Percentiles rank a stretch among this genome's conserved stretches.
These are phyloP conservation scores for Crotalus tigris DNA, from an alignment of 2,113 vertebrate genomes.

Conservation along the genomic window DNA sequence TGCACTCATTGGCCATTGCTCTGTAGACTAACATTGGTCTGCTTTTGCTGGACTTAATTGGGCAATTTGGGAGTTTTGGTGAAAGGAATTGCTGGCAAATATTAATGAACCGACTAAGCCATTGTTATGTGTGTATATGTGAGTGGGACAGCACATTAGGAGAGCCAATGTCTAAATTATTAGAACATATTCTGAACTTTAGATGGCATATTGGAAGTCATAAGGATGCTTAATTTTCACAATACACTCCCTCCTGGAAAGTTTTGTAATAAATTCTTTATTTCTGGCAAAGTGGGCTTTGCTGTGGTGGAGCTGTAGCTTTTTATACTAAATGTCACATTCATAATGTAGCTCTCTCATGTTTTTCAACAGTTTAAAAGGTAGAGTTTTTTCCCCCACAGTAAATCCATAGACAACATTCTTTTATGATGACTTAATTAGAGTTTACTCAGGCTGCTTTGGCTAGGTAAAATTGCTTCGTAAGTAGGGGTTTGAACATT, in stretches of 20 bases:
- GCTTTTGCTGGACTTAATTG: not conserved
- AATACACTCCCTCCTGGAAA: not conserved
- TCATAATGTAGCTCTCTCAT: not conserved
- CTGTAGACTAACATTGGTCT: not conserved
- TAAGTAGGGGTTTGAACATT: not conserved
- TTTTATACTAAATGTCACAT: not conserved
- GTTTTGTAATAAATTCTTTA: constrained; percentile 1
- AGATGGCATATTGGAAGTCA: not conserved
- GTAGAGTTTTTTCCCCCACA: not conserved
- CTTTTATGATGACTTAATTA: constrained; percentile 17
- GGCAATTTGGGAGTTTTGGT: not conserved
- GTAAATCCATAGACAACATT: not conserved
- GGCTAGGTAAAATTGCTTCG: constrained; percentile 4
- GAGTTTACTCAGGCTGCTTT: not conserved
- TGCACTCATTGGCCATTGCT: not conserved
- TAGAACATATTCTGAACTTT: not conserved
- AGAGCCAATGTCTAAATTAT: not conserved
- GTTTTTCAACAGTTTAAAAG: not conserved
- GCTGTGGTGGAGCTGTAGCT: not conserved
- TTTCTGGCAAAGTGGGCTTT: not conserved
- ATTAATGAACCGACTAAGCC: not conserved
- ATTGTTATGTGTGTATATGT: not conserved
- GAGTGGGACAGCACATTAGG: not conserved
- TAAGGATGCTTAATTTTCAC: not conserved
- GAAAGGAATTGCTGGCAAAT: not conserved